Evolutionary conservation across 2,113 vertebrate species (phyloP), one percentile per base, ranked within the genome.

Genomic region (Suncus etruscus): DNA sequence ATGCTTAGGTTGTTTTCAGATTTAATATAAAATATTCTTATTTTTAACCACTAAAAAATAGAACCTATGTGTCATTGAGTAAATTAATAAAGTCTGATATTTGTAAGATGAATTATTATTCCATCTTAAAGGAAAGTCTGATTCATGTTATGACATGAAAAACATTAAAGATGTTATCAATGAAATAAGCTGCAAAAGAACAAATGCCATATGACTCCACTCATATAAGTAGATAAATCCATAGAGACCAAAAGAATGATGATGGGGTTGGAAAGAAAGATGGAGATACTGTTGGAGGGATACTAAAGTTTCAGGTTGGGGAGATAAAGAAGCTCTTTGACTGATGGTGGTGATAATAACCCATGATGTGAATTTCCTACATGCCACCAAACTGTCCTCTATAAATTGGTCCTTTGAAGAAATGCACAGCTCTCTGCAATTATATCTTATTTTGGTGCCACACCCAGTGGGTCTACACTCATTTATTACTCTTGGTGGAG

Each of bases 41-140:
- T 82, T 81, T 83, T 66, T 88, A 70, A 47, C 20, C 69, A 54
- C 29, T 83, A 83, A 90, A 87, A 89, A 65, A 29, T 69, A 83
- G 78, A 87, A 76, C 8, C 2, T n/a, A 83, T 66, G 22, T 25
- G 14, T 29, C 11, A 0, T 10, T 25, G 9, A 24, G 20, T 74
- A 48, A 65, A 7, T n/a, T 50, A 29, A 39, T 81, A 73, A 54
- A 85, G 61, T 54, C 1, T 48, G 39, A 8, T 45, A 15, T 16
- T 14, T 14, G 68, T 22, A 77, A 10, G 10, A 7, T 5, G 29
- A 39, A 77, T 66, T 48, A 77, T 73, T 61, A 72, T 15, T 73
- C 6, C 3, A 24, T 24, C 63, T 84, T 84, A 11, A 81, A 89
- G 10, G 39, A 83, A 76, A 63, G 54, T 80, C 69, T 76, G 32